Base-by-base conservation (phyloP, 2,113 vertebrate species). In the Callaeas wilsoni region DNA sequence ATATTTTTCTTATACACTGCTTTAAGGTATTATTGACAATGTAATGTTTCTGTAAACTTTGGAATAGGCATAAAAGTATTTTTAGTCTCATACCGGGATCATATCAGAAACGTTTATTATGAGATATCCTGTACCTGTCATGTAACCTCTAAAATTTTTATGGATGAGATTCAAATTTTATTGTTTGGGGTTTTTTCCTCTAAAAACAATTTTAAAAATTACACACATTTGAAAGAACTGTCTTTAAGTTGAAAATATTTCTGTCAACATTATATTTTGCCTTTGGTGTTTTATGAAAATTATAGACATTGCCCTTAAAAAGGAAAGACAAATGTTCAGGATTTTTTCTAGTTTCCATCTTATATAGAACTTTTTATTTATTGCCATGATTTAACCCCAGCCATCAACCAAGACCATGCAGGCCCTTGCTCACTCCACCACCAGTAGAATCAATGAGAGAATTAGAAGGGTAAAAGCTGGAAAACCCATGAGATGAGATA, bases 361-460 rank as follows among this genome's bases (percentile, higher is more conserved):
- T 39, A 53, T 16, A 37, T 3, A 33, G 33, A 16, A 23, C 0
- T 39, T 46, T 67, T 39, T 13, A 23, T 86, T 49, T 42, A 29
- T 39, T 69, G 5, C 10, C 6, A 4, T 27, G 32, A 41, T 69
- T 83, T 62, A 76, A 69, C 30, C 4, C 16, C 39, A 62, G 26
- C 16, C 47, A 27, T 46, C 30, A 41, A 13, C 12, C n/a, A 55
- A 68, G 14, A 21, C 26, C 5, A 41, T 0, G 0, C 9, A 32
- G 5, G 4, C 6, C 12, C 30, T 76, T 0, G 0, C 16, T 75
- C 6, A 55, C 15, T 49, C 18, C 4, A 4, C 10, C 12, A 49
- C 7, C 16, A 42, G n/a, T 8, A 33, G 12, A 68, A 47, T 4
- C 0, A 0, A 7, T 10, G 35, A 11, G 33, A 47, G 30, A 76